Base-by-base conservation (phyloP, 2,888 invertebrate species). In the Salpingus planirostris region DNA sequence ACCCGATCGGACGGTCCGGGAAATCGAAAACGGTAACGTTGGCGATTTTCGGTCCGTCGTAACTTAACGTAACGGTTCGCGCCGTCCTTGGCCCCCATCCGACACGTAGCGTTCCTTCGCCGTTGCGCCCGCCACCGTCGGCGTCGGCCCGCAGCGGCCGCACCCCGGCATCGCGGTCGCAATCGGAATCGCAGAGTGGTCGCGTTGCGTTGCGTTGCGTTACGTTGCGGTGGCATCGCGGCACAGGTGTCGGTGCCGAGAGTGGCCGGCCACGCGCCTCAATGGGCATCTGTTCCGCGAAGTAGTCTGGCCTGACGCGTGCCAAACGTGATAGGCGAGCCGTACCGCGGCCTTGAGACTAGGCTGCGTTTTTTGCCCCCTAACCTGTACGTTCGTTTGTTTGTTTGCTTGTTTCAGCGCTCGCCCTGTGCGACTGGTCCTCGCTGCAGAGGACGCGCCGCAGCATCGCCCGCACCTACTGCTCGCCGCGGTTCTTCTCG, bases 381-480 rank as follows among this genome's bases (percentile, higher is more conserved):
- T 43, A 41, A 43, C 41, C 36, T 41, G 40, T 26, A 37, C 38
- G 35, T 56, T 57, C 55, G 62, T 70, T 71, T 15, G 73, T 89
- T 89, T 89, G 37, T 66, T 89, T 47, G 89, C 89, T 57, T 55
- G 62, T 70, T 71, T 15, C 73, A 89, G 89, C 89, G 37, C 66
- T 89, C 47, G 89, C 89, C 0, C 72, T 90, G 12, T 89, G 89
- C 62, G 87, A 89, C 59, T 89, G 88, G 88, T 88, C 88, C 0
- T 76, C 76, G 38, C 70, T 89, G 1, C 90, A 90, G 57, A 78
- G 81, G 32, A 77, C 78, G 1, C 70, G 89, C 3, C 71, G 89
- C 14, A 81, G 83, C 55, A 67, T 89, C 8, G 86, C 88, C 0
- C 70, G 87, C 2, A 74, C 76, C 11, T 86, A 86, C 54, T 88